Base-by-base conservation (phyloP, 2,888 invertebrate species). In the Drosophila yooni region DNA sequence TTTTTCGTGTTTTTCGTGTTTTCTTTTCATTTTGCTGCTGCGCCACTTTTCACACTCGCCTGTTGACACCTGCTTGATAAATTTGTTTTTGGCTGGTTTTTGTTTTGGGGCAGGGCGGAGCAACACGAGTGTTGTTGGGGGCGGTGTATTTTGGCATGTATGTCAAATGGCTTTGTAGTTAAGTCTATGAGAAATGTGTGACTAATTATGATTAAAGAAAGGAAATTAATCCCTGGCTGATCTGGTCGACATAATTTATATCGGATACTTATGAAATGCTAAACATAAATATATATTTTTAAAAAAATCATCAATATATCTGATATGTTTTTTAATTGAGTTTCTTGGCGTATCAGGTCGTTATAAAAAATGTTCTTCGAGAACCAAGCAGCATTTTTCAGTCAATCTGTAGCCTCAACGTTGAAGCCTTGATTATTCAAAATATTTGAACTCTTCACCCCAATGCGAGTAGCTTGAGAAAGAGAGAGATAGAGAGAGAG, bases 51-150 rank as follows among this genome's bases (percentile, higher is more conserved):
- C 82, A 74, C 88, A 87, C 82, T 74, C 63, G 69, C 59, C 52
- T 62, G 85, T 64, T 88, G 85, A 85, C 89, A 85, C 72, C 70
- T 66, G 63, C 67, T 71, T 88, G 85, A 85, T 88, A 88, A 82
- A 83, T 82, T 75, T 74, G 65, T 66, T 75, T 59, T 76, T 56
- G 40, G 29, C 57, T 66, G 29, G 29, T 21, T 25, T 25, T 27
- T 11, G 11, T 25, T 52, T 21, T 40, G 6, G 29, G 3, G 18
- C 46, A 38, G 56, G 29, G 25, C 15, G 34, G 53, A 43, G 27
- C 29, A 27, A 33, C 50, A 3, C 31, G 62, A 50, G 33, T 33
- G 10, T 29, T 38, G 10, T n/a, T 10, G n/a, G 8, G 34, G 31
- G 31, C 10, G 33, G 15, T 8, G 25, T 34, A 64, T 67, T 77